A percentile compares a stretch with the other conserved stretches of the same genome.
Conservation (phyloP, 2,113 vertebrate species). For the Phylloscopus trochiloides region DNA sequence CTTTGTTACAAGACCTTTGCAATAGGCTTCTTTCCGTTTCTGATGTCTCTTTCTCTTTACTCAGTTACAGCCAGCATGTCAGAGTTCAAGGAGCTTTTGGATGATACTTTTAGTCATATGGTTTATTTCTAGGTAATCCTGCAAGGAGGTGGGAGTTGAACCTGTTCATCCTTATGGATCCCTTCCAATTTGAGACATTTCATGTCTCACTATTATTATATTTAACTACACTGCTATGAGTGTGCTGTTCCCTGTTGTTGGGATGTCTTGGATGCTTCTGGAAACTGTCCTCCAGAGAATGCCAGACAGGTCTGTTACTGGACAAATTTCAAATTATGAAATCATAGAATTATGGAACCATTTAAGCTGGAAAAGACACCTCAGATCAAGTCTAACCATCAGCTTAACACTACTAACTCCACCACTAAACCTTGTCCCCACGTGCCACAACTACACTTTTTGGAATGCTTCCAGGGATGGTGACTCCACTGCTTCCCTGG, state of each 20-base stretch:
- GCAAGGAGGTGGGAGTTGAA: not conserved
- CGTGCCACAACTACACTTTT: fast-evolving
- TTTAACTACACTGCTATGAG: not conserved
- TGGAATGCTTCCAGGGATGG: not conserved
- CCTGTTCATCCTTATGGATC: not conserved
- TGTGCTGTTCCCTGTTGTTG: not conserved
- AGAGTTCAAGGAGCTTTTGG: not conserved
- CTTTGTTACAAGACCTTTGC: not conserved
- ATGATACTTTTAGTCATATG: not conserved
- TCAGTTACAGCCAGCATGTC: not conserved
- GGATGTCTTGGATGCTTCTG: not conserved
- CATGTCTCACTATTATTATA: not conserved
- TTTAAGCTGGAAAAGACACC: not conserved
- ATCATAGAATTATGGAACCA: not conserved
- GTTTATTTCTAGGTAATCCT: not conserved
- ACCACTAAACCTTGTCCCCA: not conserved
- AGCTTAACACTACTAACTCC: not conserved
- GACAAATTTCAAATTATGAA: not conserved
- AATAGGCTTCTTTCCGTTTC: not conserved
- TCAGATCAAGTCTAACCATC: not conserved
- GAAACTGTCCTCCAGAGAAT: not conserved
- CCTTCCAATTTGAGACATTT: not conserved
- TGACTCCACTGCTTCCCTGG: not conserved
- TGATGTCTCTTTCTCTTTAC: not conserved
- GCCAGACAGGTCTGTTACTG: not conserved